Evolutionary conservation across 2,113 vertebrate species (phyloP).

Genomic region (Neopipo cinnamomea): DNA sequence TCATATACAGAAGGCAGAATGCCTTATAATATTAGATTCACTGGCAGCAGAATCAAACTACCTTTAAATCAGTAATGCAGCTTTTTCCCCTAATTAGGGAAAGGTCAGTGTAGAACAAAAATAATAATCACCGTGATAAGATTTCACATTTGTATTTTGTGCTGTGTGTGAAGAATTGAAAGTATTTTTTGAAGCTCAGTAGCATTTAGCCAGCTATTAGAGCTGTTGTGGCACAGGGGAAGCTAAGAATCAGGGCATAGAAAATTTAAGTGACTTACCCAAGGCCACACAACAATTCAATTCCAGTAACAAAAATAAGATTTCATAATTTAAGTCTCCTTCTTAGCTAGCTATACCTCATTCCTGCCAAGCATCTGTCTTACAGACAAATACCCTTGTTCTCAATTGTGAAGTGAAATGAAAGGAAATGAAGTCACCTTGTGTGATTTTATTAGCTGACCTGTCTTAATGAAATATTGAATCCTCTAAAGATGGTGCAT

Average conservation of each 20-base stretch:
- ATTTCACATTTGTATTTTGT: neutral
- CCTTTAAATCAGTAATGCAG: neutral
- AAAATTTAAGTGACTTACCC: neutral
- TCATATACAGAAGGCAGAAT: neutral
- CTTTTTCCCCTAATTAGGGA: neutral
- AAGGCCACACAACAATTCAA: neutral
- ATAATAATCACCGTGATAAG: neutral
- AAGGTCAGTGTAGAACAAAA: neutral
- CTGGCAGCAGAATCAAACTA: neutral
- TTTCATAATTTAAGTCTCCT: neutral
- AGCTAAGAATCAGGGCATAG: neutral
- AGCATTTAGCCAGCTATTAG: neutral
- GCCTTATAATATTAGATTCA: neutral
- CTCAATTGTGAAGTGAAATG: neutral
- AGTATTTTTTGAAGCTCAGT: neutral
- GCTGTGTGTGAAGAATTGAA: neutral
- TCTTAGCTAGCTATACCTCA: neutral
- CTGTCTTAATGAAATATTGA: slow-evolving; percentile 28
- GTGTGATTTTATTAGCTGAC: slow-evolving; percentile 26
- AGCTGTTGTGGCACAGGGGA: neutral
- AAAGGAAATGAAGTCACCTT: slow-evolving; percentile 45
- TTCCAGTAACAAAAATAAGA: neutral
- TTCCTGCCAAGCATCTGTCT: neutral
- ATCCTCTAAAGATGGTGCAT: neutral
- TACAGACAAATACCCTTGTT: slow-evolving; percentile 4